These are phyloP conservation scores for Geotrypetes seraphini DNA, from an alignment of 2,797 vertebrate species.

Conservation along the genomic window DNA sequence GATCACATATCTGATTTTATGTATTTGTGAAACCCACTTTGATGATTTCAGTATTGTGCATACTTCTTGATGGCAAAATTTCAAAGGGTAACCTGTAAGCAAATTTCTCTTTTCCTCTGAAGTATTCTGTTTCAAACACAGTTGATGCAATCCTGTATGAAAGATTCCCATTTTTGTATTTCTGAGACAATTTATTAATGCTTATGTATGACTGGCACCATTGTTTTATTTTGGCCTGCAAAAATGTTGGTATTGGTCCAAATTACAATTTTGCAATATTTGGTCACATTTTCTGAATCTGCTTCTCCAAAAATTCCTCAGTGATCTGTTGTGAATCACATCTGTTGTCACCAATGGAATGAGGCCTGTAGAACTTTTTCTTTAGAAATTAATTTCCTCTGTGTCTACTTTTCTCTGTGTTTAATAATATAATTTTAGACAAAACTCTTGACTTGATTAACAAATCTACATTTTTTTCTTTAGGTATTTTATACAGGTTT, in stretches of 20 bases:
- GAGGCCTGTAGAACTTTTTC: slow-evolving; percentile 32
- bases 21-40: too few species aligned
- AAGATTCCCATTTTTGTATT: neutral
- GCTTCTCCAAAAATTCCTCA: slow-evolving; percentile 6
- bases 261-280: slow-evolving; percentile 1
- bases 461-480: slow-evolving; percentile 6
- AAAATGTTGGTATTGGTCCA: slow-evolving; percentile 8
- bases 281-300: slow-evolving; percentile 20
- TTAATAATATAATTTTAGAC: slow-evolving; percentile 26
- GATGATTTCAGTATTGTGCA: too few species aligned
- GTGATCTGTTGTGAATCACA: slow-evolving; percentile 18
- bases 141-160: rapidly evolving
- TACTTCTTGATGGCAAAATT: too few species aligned
- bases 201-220: too few species aligned
- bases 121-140: neutral
- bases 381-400: slow-evolving; percentile 30
- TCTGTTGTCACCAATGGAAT: slow-evolving; percentile 29
- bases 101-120: neutral
- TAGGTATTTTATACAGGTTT: slow-evolving; percentile 3
- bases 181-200: neutral
- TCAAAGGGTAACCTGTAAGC: too few species aligned
- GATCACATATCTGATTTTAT: too few species aligned
- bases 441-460: slow-evolving; percentile 5
- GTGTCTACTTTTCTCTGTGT: slow-evolving; percentile 37
- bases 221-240: neutral